These are phyloP conservation scores for Copidosoma aretas DNA, from an alignment of 2,888 invertebrate species.

Conservation along the genomic window DNA sequence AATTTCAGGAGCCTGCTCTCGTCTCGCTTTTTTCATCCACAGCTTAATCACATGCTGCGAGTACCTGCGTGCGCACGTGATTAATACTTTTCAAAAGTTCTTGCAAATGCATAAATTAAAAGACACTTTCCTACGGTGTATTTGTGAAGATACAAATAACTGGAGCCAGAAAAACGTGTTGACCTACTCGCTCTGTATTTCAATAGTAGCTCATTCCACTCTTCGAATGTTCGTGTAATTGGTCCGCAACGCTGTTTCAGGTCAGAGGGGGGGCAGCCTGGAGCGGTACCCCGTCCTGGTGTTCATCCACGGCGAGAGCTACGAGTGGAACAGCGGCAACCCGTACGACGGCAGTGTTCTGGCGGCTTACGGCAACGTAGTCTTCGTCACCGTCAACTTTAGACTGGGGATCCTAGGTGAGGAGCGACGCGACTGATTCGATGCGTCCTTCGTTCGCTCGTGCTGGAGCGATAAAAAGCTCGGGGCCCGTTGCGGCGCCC, in stretches of 20 bases:
- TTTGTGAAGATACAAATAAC: too few relatives aligned
- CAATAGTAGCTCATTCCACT: too few relatives aligned
- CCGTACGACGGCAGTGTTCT: conserved; percentile 95
- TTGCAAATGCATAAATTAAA: too few relatives aligned
- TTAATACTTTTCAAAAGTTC: too few relatives aligned
- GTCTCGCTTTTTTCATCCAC: background rate
- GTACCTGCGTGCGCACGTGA: too few relatives aligned
- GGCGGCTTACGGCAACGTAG: conserved; percentile 87
- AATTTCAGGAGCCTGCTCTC: too few relatives aligned
- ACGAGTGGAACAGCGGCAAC: conserved; percentile 97
- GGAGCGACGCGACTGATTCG: background rate
- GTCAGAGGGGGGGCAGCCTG: conserved; percentile 46
- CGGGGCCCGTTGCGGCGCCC: background rate
- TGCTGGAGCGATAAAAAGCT: conserved; percentile 1
- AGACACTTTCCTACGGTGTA: too few relatives aligned
- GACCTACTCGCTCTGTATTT: too few relatives aligned
- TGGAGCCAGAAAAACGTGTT: too few relatives aligned
- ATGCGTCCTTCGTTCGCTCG: background rate
- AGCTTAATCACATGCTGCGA: background rate
- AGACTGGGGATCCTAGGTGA: conserved; percentile 82
- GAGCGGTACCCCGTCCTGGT: conserved; percentile 84
- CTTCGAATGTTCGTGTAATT: too few relatives aligned
- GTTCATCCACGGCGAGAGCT: conserved; percentile 94
- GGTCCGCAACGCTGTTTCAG: conserved; percentile 44
- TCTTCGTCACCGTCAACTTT: conserved; percentile 86